Evolutionary conservation across 2,888 invertebrate genomes (phyloP).

Genomic region (Tinea semifulvella): DNA sequence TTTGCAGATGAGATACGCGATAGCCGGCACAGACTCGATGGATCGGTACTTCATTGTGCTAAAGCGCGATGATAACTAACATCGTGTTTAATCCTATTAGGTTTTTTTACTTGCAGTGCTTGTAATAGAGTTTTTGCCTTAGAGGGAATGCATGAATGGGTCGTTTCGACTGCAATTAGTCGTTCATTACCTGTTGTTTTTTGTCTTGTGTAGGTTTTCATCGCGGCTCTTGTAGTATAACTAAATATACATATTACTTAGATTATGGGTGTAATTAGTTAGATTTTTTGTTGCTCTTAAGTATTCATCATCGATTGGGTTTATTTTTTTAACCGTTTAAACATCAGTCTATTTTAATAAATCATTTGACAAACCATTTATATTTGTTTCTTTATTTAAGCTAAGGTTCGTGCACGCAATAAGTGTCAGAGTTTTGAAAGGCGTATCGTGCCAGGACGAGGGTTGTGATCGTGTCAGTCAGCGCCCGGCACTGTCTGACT

Average conservation of each 20-base stretch:
- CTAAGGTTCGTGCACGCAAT: too few relatives aligned
- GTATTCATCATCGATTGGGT: background rate
- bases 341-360: too few relatives aligned
- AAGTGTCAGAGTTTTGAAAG: too few relatives aligned
- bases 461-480: background rate
- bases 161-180: constrained; percentile 52
- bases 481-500: background rate
- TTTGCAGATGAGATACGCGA: too few relatives aligned
- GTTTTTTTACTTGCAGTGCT: background rate
- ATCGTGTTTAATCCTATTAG: constrained; percentile 1
- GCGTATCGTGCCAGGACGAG: background rate
- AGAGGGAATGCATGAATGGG: constrained; percentile 42
- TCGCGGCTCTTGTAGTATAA: background rate
- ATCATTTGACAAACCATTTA: too few relatives aligned
- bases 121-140: constrained; percentile 14
- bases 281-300: background rate
- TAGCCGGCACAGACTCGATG: too few relatives aligned
- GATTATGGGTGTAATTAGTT: background rate
- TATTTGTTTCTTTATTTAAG: too few relatives aligned
- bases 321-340: background rate
- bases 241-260: background rate
- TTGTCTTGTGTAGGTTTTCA: constrained; percentile 9
- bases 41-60: too few relatives aligned
- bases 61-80: background rate
- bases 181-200: constrained; percentile 35